Conservation (phyloP, 92 coral and sea anemone genomes). For the Umimayanthus chanpuru region DNA sequence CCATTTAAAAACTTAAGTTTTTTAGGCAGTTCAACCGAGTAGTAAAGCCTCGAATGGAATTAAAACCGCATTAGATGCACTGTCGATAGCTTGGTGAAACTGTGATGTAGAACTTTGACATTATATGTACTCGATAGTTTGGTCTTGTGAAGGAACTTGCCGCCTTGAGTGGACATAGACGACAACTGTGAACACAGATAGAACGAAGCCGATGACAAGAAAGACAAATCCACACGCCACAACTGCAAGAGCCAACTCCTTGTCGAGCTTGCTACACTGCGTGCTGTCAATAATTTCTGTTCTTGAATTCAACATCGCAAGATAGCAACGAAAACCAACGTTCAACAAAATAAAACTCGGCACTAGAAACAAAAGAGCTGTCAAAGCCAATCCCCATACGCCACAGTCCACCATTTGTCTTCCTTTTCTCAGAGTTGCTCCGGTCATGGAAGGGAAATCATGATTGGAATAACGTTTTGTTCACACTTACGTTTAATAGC, state of each 20-base stretch:
- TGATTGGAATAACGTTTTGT: background rate
- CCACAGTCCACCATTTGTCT: slow-evolving; percentile 17
- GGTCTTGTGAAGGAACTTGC: background rate
- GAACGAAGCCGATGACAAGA: slow-evolving; percentile 11
- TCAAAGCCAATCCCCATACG: slow-evolving; percentile 23
- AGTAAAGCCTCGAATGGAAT: background rate
- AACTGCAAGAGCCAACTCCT: slow-evolving; percentile 16
- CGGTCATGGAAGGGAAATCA: background rate
- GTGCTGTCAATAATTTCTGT: background rate
- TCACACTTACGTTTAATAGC: background rate
- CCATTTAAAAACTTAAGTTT: background rate
- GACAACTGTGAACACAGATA: slow-evolving; percentile 10
- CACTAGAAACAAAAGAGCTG: background rate
- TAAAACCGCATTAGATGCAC: background rate
- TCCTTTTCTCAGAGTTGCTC: background rate
- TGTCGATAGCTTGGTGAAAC: background rate
- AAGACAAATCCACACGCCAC: slow-evolving; percentile 34
- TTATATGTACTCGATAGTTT: slow-evolving; percentile 2
- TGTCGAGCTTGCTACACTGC: slow-evolving; percentile 23
- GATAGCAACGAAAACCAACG: slow-evolving; percentile 35
- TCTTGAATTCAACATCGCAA: slow-evolving; percentile 30
- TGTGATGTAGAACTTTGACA: background rate
- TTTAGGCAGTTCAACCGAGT: background rate
- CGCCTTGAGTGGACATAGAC: slow-evolving; percentile 6
- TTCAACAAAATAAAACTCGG: slow-evolving; percentile 40